phyloP scores from a whole-genome alignment of 2,888 invertebrate species.

The Psylliodes chrysocephalus region DNA sequence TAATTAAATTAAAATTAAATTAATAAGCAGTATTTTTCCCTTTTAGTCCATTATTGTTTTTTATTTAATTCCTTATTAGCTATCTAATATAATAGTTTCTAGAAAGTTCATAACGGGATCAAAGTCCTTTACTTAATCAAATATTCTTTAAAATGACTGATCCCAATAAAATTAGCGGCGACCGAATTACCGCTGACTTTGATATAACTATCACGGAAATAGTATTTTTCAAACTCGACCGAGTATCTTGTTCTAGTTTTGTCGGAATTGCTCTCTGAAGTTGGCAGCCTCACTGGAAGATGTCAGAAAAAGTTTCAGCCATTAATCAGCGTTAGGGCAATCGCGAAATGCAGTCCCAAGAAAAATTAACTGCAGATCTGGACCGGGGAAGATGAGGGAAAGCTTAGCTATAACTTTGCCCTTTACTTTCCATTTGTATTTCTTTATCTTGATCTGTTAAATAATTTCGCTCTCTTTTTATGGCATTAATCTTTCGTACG shows the following conservation, averaged over 20 bases:
- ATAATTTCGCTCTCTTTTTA: neutral
- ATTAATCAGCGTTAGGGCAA: constrained; percentile 16
- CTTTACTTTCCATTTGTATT: neutral
- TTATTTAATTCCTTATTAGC: no score
- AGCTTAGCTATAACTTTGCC: neutral
- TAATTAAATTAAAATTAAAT: no score
- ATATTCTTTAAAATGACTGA: no score
- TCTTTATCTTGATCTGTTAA: neutral
- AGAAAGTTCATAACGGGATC: no score
- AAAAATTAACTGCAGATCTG: constrained; percentile 7
- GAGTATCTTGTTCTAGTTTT: constrained; percentile 3
- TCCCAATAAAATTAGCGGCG: no score
- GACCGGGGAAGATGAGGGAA: neutral
- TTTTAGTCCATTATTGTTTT: no score
- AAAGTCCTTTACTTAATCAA: no score
- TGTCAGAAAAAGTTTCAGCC: constrained; percentile 5
- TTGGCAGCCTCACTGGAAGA: constrained; percentile 1
- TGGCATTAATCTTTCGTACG: no score
- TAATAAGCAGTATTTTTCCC: no score
- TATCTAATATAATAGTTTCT: no score
- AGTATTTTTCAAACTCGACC: neutral
- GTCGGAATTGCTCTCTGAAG: neutral
- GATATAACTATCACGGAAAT: neutral
- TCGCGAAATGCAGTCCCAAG: constrained; percentile 8
- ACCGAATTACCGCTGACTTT: neutral